Base-by-base conservation (phyloP, 2,888 invertebrate genomes). In the Timandra comae region DNA sequence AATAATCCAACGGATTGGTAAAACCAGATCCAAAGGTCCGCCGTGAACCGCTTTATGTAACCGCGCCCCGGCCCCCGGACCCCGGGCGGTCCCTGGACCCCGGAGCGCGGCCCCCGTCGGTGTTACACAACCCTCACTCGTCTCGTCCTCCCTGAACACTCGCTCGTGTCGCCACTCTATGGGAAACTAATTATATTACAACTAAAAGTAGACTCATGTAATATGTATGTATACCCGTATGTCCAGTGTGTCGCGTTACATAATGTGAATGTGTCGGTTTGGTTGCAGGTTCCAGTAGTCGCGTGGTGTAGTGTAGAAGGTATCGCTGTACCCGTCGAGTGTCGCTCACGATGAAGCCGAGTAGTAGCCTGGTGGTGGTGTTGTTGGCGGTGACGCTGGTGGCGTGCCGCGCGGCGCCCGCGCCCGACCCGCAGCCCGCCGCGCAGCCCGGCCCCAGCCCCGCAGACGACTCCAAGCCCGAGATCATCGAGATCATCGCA, bases 401-500 rank as follows among this genome's bases (percentile, higher is more conserved):
- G 27, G 61, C 58, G 45, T 30, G 68, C 27, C 50, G 56, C 35
- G 67, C 65, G 39, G 47, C 48, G 19, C 56, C 71, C 3, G 49
- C 41, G 9, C 60, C 68, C 12, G 52, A 30, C 3, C 60, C 68
- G n/a, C 53, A 37, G 21, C 63, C 76, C 7, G 57, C 38, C 4
- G 54, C 73, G 25, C 55, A 46, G 30, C 63, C 77, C 22, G 61
- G 48, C 7, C 56, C 75, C 7, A 57, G 48, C 34, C 59, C 75
- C 36, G 52, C 55, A 8, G 63, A 62, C 34, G 82, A 81, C 60
- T 68, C 71, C 60, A 56, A 52, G 16, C 86, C 85, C 0, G 86
- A 86, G 49, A 84, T 86, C 52, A 86, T 86, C 20, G 86, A 86
- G 50, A 86, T 86, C 52, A 86, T 86, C 47, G 85, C 86, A 0